Evolutionary conservation across 2,113 vertebrate species (phyloP), one percentile per base, ranked within the genome.

Genomic region (Bambusicola thoracicus): DNA sequence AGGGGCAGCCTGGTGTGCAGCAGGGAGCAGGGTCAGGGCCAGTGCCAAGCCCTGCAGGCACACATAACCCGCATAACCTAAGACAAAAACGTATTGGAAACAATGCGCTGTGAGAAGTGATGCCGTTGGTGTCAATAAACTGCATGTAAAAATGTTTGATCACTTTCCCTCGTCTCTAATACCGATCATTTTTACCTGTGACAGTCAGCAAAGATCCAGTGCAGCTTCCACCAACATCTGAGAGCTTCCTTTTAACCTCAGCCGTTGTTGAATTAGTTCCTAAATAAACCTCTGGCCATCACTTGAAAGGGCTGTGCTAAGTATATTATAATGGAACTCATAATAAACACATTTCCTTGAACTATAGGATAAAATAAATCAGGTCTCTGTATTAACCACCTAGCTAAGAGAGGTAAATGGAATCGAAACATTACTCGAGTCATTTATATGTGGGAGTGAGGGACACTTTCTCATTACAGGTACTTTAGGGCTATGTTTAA

Each of bases 301-400:
- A 66, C 81, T 91, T 74, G 79, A 81, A 87, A 89, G 55, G 81
- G 18, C 89, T 61, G 53, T 67, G 69, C 41, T 81, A 90, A 89
- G 72, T 82, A 7, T 44, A 53, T 90, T 86, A 34, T 83, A 91
- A 94, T 86, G 80, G 65, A 25, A 59, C 68, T 86, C 61, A 34
- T 83, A 92, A 94, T 90, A 96, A 97, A 93, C 89, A 90, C 82
- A 75, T 93, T 89, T 93, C 72, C 59, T 79, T 93, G 68, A 85
- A 84, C 61, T 75, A 1, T 66, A 43, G 82, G 76, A 87, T 85
- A 69, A 92, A 91, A 83, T 80, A 59, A 56, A 63, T 53, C 58
- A 70, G 56, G 48, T 85, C 87, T 63, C 76, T 27, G 34, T 83
- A 70, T 72, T 90, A 94, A 69, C 87, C 43, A 56, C 85, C 27